Percentiles rank a stretch among this genome's conserved stretches.
Conservation (phyloP, 2,797 vertebrate genomes). For the Lindbergichthys nudifrons region DNA sequence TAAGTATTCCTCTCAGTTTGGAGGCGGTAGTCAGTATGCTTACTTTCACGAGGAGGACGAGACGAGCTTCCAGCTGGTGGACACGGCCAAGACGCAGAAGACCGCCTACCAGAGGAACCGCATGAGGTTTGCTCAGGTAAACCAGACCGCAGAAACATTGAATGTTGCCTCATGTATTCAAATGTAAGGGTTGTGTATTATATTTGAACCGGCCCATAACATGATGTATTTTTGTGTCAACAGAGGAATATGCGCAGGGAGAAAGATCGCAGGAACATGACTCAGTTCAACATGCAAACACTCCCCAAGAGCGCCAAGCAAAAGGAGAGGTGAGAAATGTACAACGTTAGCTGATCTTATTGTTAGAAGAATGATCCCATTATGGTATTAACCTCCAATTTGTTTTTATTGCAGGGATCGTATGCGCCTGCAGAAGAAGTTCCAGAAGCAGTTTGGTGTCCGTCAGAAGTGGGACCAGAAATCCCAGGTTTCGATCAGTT, state of each 20-base stretch:
- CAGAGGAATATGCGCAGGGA: constrained; percentile 97
- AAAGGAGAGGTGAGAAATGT: constrained; percentile 91
- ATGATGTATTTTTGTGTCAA: not conserved
- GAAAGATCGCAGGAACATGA: constrained; percentile 95
- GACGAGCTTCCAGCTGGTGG: constrained; percentile 97
- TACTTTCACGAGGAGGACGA: constrained; percentile 99
- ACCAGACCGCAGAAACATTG: fast-evolving
- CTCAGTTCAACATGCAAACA: constrained; percentile 98
- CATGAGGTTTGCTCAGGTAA: constrained; percentile 98
- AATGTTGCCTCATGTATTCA: too few species aligned
- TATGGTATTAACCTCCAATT: not conserved
- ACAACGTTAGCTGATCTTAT: not conserved
- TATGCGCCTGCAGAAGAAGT: constrained; percentile 97
- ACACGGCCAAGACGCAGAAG: constrained; percentile 96
- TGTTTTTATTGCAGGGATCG: constrained; percentile 87
- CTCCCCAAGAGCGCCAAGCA: constrained; percentile 99
- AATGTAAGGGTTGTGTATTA: fast-evolving
- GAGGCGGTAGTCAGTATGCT: constrained; percentile 96
- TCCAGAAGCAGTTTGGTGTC: constrained; percentile 98
- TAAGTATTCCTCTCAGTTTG: constrained; percentile 98
- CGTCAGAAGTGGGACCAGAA: constrained; percentile 99
- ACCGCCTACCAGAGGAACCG: constrained; percentile 98
- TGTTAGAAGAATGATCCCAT: not conserved
- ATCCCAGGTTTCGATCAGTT: constrained; percentile 88
- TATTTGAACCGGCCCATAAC: not conserved